Base-by-base conservation (phyloP, 2,888 invertebrate genomes). In the Liposcelis brunnea region DNA sequence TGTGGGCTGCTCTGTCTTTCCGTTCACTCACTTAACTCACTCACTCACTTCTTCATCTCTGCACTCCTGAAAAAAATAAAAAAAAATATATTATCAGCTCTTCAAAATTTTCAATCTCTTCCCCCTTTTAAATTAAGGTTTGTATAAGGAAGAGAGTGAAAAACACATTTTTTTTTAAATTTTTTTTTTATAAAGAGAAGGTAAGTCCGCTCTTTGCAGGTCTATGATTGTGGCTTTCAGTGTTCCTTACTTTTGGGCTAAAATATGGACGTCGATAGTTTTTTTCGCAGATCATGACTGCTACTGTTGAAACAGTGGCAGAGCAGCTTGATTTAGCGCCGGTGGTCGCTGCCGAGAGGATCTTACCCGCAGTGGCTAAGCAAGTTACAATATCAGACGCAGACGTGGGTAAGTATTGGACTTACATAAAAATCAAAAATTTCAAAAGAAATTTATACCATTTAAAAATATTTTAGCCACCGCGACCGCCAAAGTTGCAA, bases 261-360 rank as follows among this genome's bases (percentile, higher is more conserved):
- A 54, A 50, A 51, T 54, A 55, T 55, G 54, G 57, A 58, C 57
- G 57, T 57, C 57, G 59, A 58, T 57, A 52, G 58, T 59, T 60
- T 58, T 58, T 59, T 58, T 65, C 66, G 60, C 71, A 87, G 86
- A 87, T 89, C 59, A 85, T 89, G 83, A 89, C 90, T 54, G 90
- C 90, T 18, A 89, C 89, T n/a, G 89, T 90, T 57, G 87, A 90
- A 69, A 90, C 89, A 32, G 87, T 90, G 52, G 82, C 84, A 49
- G 89, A 89, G 61, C 83, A 89, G 62, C 68, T 91, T 58, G 93
- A 93, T 62, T 73, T 90, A 59, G 84, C 86, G 35, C 81, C 84
- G 35, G 79, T 85, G 35, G 75, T 91, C 57, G 87, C 91, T 42
- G 70, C 78, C 1, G 84, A 69, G 49, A 71, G 71, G 56, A 72